These are phyloP conservation scores for Venusia cambrica DNA, from an alignment of 2,888 invertebrate genomes.

Conservation along the genomic window DNA sequence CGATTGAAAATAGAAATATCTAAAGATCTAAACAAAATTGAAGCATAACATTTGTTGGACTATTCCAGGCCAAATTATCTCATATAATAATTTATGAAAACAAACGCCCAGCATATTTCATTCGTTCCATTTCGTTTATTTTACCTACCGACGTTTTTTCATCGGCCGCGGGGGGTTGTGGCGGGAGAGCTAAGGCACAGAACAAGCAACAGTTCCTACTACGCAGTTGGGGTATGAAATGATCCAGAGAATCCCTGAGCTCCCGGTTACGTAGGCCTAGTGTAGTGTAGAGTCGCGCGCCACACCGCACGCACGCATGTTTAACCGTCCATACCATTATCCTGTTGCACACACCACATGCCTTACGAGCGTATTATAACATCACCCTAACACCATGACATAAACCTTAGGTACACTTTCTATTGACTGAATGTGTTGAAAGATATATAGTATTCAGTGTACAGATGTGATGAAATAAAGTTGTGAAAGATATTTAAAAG, in stretches of 20 bases:
- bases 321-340: conserved; percentile 43
- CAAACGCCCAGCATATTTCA: conserved; percentile 27
- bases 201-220: no score
- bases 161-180: conserved; percentile 47
- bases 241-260: conserved; percentile 33
- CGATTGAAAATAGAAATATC: no score
- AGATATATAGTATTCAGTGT: conserved; percentile 15
- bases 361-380: conserved; percentile 20
- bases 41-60: background rate
- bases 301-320: conserved; percentile 62
- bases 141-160: conserved; percentile 30
- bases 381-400: no score
- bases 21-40: no score
- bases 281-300: conserved; percentile 64
- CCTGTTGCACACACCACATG: conserved; percentile 50
- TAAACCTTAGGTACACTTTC: no score
- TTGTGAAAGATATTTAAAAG: conserved; percentile 43
- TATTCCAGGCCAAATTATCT: background rate
- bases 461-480: conserved; percentile 32
- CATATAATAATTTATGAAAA: conserved; percentile 17
- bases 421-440: no score
- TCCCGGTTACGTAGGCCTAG: conserved; percentile 41
- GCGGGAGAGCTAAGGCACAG: conserved; percentile 43
- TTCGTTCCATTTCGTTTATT: conserved; percentile 27
- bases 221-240: conserved; percentile 44